Conservation (phyloP, 2,113 vertebrate species). For the Vireo altiloquus region DNA sequence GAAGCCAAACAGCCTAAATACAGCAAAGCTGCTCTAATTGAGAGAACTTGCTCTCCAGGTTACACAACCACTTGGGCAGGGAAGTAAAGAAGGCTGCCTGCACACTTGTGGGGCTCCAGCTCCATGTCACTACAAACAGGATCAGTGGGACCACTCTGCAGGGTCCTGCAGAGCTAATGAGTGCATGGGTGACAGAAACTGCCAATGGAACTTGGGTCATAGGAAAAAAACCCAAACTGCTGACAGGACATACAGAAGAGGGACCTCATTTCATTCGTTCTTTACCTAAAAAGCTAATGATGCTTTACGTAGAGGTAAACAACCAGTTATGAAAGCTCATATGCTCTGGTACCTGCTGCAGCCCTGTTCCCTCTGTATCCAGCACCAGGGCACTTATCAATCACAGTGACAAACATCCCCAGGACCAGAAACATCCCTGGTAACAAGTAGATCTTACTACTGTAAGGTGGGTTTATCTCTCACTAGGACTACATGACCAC, state of each 20-base stretch:
- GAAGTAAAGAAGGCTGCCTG: not conserved
- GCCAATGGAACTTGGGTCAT: fast-evolving
- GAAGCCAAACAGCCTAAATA: not conserved
- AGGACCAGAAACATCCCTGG: not conserved
- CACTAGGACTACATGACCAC: not conserved
- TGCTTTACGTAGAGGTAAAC: not conserved
- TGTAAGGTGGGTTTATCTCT: not conserved
- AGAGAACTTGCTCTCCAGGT: not conserved
- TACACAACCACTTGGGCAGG: not conserved
- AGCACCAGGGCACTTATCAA: not conserved
- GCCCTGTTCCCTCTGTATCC: not conserved
- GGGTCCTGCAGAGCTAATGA: fast-evolving
- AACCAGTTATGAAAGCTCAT: not conserved
- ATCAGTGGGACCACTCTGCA: not conserved
- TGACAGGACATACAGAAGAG: not conserved
- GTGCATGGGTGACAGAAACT: not conserved
- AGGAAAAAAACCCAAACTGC: not conserved
- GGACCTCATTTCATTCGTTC: not conserved
- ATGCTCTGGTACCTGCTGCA: not conserved
- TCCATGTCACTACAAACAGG: fast-evolving
- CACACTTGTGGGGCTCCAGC: not conserved
- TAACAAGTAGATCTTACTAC: not conserved
- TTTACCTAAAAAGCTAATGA: not conserved
- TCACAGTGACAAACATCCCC: not conserved
- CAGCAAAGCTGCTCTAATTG: not conserved